phyloP scores from a whole-genome alignment of 1,140 invertebrate genomes.

The Sesamia nonagrioides region DNA sequence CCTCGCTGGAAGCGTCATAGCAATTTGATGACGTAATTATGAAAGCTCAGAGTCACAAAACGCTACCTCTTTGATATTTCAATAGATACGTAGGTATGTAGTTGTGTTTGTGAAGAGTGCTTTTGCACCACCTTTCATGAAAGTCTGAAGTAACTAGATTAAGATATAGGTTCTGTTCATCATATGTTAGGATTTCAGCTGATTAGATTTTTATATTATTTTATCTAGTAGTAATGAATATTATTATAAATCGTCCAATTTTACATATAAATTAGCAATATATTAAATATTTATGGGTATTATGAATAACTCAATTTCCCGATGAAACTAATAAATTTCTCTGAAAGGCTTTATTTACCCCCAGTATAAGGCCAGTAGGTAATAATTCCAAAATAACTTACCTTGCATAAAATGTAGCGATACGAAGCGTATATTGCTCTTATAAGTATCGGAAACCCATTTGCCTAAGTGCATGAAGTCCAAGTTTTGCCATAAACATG shows the following conservation, averaged over 20 bases:
- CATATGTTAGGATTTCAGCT: neutral
- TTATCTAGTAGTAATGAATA: too few relatives aligned
- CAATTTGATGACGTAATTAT: constrained; percentile 80
- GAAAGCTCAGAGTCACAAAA: constrained; percentile 69
- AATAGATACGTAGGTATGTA: constrained; percentile 35
- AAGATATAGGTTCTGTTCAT: neutral
- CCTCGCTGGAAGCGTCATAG: constrained; percentile 70
- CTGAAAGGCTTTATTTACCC: constrained; percentile 53
- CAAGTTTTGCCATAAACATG: constrained; percentile 85
- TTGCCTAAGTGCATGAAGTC: constrained; percentile 84
- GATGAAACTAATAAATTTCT: constrained; percentile 18
- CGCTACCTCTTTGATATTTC: constrained; percentile 65
- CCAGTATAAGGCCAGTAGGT: constrained; percentile 57
- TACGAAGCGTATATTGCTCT: constrained; percentile 75
- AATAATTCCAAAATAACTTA: constrained; percentile 69
- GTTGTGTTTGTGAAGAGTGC: constrained; percentile 3
- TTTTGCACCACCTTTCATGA: constrained; percentile 12
- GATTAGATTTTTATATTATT: neutral
- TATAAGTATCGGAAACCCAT: constrained; percentile 85
- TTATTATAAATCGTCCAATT: too few relatives aligned
- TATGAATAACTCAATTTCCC: neutral
- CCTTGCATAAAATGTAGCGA: constrained; percentile 69
- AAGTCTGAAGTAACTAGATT: neutral
- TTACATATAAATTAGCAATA: too few relatives aligned
- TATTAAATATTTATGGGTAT: neutral